A percentile compares a stretch with the other conserved stretches of the same genome.
Evolutionary conservation across 1,140 invertebrate species (phyloP).

Genomic region (Cydia splendana): DNA sequence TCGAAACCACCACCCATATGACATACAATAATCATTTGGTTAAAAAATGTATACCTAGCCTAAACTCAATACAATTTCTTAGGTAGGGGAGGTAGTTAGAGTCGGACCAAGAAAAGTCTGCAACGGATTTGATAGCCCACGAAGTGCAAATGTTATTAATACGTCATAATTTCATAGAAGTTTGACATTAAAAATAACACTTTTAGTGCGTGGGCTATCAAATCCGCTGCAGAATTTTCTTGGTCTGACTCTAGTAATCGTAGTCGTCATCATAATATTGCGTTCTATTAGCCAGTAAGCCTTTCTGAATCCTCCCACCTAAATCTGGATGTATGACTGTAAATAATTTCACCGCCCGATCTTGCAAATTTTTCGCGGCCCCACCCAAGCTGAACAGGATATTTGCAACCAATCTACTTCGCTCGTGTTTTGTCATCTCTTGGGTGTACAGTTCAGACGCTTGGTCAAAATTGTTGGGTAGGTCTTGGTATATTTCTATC

Average conservation of each 20-base stretch:
- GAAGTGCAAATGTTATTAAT: too few relatives aligned
- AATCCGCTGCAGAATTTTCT: too few relatives aligned
- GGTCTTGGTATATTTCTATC: conserved; percentile 27
- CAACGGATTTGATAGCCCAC: too few relatives aligned
- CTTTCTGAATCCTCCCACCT: conserved; percentile 11
- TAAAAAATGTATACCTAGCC: too few relatives aligned
- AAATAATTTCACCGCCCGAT: conserved; percentile 19
- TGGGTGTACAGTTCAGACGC: conserved; percentile 21
- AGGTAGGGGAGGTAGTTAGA: too few relatives aligned
- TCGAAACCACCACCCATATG: not conserved
- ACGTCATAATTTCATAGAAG: too few relatives aligned
- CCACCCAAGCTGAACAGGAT: conserved; percentile 23
- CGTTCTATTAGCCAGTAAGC: conserved; percentile 17
- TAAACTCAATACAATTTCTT: too few relatives aligned
- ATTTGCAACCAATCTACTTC: conserved; percentile 27
- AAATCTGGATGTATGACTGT: conserved; percentile 19
- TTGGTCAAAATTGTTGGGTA: conserved; percentile 27
- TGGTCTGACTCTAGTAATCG: not conserved
- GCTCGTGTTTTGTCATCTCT: conserved; percentile 30
- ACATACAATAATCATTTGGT: not conserved
- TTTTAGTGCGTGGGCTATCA: too few relatives aligned
- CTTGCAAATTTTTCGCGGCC: conserved; percentile 17
- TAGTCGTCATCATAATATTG: conserved; percentile 14
- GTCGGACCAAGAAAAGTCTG: too few relatives aligned
- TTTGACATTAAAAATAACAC: too few relatives aligned